A percentile compares a stretch with the other conserved stretches of the same genome.
These are phyloP conservation scores for Julus scandinavius DNA, from an alignment of 2,888 invertebrate species.

Conservation along the genomic window DNA sequence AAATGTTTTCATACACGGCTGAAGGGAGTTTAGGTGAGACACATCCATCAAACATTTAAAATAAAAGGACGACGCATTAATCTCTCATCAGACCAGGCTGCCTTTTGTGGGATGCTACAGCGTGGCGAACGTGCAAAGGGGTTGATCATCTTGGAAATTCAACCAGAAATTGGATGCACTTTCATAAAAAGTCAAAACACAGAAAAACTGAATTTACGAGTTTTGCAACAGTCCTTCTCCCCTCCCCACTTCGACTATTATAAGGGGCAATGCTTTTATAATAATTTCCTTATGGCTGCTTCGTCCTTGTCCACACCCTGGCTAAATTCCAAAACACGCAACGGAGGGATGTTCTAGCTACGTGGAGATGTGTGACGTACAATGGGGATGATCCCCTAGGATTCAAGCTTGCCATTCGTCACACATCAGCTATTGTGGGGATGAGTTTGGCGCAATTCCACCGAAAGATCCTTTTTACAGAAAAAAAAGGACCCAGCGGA, in stretches of 20 bases:
- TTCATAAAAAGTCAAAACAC: conserved; percentile 46
- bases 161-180: conserved; percentile 46
- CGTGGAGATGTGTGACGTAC: conserved; percentile 22
- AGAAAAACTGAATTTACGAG: conserved; percentile 40
- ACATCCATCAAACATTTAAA: conserved; percentile 42
- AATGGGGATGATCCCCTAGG: conserved; percentile 37
- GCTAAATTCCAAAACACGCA: conserved; percentile 1
- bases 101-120: background rate
- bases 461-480: conserved; percentile 1
- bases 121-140: conserved; percentile 8
- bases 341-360: background rate
- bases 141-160: conserved; percentile 22
- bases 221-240: background rate
- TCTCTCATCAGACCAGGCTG: background rate
- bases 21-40: conserved; percentile 40
- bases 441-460: background rate
- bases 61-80: conserved; percentile 40
- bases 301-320: conserved; percentile 39
- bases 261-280: conserved; percentile 35
- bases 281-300: conserved; percentile 46
- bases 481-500: background rate
- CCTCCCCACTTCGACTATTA: background rate
- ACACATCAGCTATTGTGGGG: conserved; percentile 13
- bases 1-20: conserved; percentile 37
- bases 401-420: conserved; percentile 15